phyloP scores from a whole-genome alignment of 2,113 vertebrate genomes.

The Tachycineta bicolor region DNA sequence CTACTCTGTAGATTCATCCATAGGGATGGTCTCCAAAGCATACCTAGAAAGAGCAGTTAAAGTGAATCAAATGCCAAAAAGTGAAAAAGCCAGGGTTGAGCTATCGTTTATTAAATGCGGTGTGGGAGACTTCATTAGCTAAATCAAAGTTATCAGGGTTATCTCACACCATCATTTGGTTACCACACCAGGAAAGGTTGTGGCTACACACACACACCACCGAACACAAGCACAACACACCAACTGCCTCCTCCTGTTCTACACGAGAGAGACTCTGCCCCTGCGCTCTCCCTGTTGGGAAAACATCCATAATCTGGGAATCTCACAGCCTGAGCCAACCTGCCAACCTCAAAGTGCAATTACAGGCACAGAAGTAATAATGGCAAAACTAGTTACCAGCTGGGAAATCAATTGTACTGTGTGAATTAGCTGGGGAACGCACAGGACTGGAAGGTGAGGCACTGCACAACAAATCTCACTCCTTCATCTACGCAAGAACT shows the following conservation, averaged over 20 bases:
- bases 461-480: background rate
- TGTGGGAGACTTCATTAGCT: background rate
- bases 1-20: background rate
- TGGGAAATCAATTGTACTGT: background rate
- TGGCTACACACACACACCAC: background rate
- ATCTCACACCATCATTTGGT: background rate
- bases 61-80: background rate
- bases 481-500: background rate
- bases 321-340: background rate
- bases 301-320: background rate
- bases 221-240: rapidly evolving
- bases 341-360: background rate
- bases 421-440: background rate
- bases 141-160: background rate
- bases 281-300: background rate
- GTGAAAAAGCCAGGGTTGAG: background rate
- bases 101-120: background rate
- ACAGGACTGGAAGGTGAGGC: background rate
- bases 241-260: background rate
- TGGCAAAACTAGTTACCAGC: background rate
- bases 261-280: background rate
- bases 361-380: background rate
- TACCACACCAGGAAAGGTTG: background rate
- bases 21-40: background rate
- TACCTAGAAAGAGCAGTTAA: background rate